These are phyloP conservation scores for Gulo gulo DNA, from an alignment of 2,113 vertebrate species.

Conservation along the genomic window DNA sequence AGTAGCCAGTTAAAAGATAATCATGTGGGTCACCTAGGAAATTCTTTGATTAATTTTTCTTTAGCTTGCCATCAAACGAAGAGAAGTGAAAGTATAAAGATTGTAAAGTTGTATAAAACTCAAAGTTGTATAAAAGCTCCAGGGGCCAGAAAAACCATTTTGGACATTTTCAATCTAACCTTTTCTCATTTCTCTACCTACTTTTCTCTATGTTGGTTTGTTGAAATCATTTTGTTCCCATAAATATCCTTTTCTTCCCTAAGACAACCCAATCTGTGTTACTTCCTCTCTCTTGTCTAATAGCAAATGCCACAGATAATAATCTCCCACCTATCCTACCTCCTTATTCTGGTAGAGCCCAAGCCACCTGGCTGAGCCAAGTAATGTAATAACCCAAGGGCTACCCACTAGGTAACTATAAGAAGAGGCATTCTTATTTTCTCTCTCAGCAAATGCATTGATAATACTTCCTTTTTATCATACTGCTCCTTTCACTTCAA, in stretches of 20 bases:
- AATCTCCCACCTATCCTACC: neutral
- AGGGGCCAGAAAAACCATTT: neutral
- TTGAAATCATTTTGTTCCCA: constrained; percentile 4
- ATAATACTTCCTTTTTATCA: neutral
- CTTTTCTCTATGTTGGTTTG: neutral
- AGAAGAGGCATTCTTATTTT: neutral
- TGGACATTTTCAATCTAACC: neutral
- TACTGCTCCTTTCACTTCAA: neutral
- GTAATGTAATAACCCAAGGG: neutral
- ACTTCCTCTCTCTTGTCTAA: neutral
- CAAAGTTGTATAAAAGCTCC: neutral
- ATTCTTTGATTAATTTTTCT: neutral
- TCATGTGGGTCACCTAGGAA: neutral
- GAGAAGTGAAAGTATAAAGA: neutral
- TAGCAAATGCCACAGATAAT: neutral
- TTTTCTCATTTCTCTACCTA: neutral
- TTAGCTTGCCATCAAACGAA: neutral
- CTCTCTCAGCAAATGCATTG: neutral
- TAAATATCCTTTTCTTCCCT: constrained; percentile 16
- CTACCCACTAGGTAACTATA: neutral
- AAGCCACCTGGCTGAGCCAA: neutral
- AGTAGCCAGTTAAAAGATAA: neutral
- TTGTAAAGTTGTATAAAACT: neutral
- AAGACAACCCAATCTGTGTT: neutral
- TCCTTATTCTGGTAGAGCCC: neutral